phyloP scores from a whole-genome alignment of 2,797 vertebrate species.

The Danio choprae region DNA sequence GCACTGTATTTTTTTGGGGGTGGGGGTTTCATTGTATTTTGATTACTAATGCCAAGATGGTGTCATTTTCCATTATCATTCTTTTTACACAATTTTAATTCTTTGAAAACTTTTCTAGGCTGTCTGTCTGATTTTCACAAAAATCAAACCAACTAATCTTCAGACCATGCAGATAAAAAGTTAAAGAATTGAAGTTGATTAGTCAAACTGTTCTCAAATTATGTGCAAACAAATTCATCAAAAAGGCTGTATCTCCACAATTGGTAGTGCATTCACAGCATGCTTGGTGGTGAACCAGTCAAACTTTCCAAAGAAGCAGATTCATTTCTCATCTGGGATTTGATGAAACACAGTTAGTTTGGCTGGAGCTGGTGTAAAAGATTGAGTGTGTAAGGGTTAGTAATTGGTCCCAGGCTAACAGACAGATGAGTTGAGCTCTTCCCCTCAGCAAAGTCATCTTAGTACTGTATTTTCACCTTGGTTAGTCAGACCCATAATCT shows the following conservation, averaged over 20 bases:
- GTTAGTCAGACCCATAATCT: slow-evolving; percentile 61
- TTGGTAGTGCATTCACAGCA: not conserved
- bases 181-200: too few species aligned
- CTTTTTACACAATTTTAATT: too few species aligned
- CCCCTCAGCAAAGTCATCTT: slow-evolving; percentile 65
- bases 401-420: not conserved
- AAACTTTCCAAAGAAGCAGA: not conserved
- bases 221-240: too few species aligned
- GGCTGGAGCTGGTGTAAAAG: slow-evolving; percentile 31
- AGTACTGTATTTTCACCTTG: slow-evolving; percentile 77
- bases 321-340: not conserved
- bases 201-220: too few species aligned
- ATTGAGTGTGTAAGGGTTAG: not conserved
- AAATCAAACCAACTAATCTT: too few species aligned
- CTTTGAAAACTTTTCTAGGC: too few species aligned
- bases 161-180: too few species aligned
- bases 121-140: too few species aligned
- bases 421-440: slow-evolving; percentile 30
- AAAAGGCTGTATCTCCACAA: slow-evolving; percentile 22
- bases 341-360: not conserved
- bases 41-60: too few species aligned
- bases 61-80: too few species aligned
- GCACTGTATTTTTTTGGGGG: too few species aligned
- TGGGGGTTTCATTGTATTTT: too few species aligned
- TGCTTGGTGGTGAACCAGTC: not conserved